phyloP scores from a whole-genome alignment of 1,140 invertebrate species.

The Dinothrombium tinctorium region DNA sequence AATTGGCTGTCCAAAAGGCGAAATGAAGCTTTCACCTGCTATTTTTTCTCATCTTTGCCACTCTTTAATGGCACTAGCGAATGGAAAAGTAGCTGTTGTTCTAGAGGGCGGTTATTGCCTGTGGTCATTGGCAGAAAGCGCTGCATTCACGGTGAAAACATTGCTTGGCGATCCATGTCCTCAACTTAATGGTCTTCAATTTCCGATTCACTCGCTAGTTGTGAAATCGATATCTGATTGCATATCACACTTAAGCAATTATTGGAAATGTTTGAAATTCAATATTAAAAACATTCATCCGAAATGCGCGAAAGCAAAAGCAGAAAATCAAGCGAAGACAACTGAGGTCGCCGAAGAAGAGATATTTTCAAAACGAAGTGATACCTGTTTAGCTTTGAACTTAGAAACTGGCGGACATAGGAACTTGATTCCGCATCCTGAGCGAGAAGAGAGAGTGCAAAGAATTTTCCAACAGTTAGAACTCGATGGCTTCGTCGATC shows the following conservation, averaged over 20 bases:
- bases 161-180: slow-evolving; percentile 68
- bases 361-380: no score
- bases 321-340: no score
- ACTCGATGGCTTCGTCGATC: slow-evolving; percentile 36
- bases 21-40: slow-evolving; percentile 68
- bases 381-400: no score
- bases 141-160: slow-evolving; percentile 50
- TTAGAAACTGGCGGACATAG: no score
- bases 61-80: slow-evolving; percentile 40
- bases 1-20: slow-evolving; percentile 34
- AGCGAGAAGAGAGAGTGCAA: slow-evolving; percentile 43
- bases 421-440: slow-evolving; percentile 53
- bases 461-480: slow-evolving; percentile 39
- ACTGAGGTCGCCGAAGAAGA: no score
- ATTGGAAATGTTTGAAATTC: slow-evolving; percentile 61
- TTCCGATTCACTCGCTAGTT: slow-evolving; percentile 26
- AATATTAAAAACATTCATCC: no score
- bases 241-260: slow-evolving; percentile 43
- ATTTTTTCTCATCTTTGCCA: slow-evolving; percentile 60
- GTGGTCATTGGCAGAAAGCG: slow-evolving; percentile 62
- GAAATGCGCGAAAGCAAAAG: no score
- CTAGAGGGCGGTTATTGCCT: slow-evolving; percentile 84
- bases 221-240: slow-evolving; percentile 50
- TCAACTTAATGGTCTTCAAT: slow-evolving; percentile 26
- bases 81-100: slow-evolving; percentile 49